Percentiles rank a stretch among this genome's conserved stretches.
Conservation (phyloP, 2,888 invertebrate species). For the Nephrotoma flavescens region DNA sequence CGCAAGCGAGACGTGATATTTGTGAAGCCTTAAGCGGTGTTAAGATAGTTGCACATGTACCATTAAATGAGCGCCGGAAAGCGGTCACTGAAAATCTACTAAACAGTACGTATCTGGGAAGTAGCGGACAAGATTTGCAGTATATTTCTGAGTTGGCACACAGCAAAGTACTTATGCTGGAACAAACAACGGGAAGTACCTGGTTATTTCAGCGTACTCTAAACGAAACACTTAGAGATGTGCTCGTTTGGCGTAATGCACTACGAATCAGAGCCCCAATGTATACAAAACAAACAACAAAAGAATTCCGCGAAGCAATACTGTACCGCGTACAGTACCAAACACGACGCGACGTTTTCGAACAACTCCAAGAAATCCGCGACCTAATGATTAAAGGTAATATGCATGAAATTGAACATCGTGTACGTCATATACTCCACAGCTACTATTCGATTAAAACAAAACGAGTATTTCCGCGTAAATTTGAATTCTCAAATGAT, state of each 20-base stretch:
- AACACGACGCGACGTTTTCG: constrained; percentile 5
- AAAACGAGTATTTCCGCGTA: constrained; percentile 1
- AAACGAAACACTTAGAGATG: neutral
- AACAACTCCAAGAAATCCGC: neutral
- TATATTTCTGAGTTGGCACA: neutral
- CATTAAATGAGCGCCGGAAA: neutral
- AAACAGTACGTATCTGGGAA: neutral
- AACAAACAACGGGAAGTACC: neutral
- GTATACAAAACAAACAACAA: neutral
- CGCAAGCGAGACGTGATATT: neutral
- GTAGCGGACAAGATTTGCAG: neutral
- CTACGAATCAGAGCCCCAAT: neutral
- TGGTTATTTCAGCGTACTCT: neutral
- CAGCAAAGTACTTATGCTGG: neutral
- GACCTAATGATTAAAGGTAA: neutral
- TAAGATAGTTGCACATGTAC: neutral
- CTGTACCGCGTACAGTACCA: neutral
- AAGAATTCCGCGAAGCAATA: neutral
- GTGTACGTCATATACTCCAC: constrained; percentile 3
- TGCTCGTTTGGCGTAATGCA: neutral
- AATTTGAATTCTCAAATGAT: constrained; percentile 6
- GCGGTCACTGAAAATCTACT: neutral
- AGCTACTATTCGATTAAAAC: constrained; percentile 1
- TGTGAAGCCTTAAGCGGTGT: neutral
- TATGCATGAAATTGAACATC: neutral